A percentile compares a stretch with the other conserved stretches of the same genome.
Conservation (phyloP, 2,888 invertebrate genomes). For the Drosophila sordidula region DNA sequence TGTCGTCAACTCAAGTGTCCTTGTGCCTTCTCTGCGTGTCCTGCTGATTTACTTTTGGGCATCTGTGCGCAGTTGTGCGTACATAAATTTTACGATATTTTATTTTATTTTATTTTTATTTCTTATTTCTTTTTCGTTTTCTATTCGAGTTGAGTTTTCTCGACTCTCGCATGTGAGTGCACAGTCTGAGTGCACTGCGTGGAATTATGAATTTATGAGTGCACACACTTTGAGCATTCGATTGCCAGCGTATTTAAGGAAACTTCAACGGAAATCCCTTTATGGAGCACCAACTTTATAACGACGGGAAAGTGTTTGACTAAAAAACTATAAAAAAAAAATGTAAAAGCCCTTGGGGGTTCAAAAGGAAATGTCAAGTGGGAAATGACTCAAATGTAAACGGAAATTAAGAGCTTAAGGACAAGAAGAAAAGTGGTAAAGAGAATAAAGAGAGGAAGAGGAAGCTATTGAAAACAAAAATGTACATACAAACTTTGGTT, state of each 20-base stretch:
- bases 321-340: not conserved
- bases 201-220: constrained; percentile 65
- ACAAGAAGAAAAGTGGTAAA: not conserved
- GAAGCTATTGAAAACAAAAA: no score
- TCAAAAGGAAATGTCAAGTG: constrained; percentile 32
- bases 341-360: constrained; percentile 33
- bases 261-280: constrained; percentile 59
- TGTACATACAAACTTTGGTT: not conserved
- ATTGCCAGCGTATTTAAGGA: constrained; percentile 19
- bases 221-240: constrained; percentile 28
- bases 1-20: constrained; percentile 78
- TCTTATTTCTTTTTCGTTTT: constrained; percentile 3
- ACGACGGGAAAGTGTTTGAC: constrained; percentile 24
- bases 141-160: constrained; percentile 7
- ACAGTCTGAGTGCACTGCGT: constrained; percentile 18
- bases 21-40: constrained; percentile 15
- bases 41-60: constrained; percentile 42
- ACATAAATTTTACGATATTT: constrained; percentile 58
- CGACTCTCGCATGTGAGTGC: constrained; percentile 14
- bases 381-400: constrained; percentile 11
- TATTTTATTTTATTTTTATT: no score
- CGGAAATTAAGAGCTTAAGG: constrained; percentile 21
- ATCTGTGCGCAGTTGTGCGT: constrained; percentile 74
- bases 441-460: not conserved
- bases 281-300: constrained; percentile 35